Evolutionary conservation across 2,888 invertebrate genomes (phyloP), one percentile per base, ranked within the genome.

Genomic region (Orchestes rusci): DNA sequence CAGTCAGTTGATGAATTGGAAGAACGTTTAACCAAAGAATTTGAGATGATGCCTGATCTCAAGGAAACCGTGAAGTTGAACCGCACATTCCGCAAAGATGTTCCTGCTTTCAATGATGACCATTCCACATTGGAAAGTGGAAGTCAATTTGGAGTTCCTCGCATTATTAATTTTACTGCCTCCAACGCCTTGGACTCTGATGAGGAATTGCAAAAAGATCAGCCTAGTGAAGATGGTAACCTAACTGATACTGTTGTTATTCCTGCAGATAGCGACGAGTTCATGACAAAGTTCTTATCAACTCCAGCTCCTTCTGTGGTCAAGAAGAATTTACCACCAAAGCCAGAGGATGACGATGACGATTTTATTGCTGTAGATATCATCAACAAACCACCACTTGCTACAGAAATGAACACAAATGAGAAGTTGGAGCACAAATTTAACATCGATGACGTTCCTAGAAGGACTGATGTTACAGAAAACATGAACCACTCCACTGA

Each of bases 71-170:
- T 59, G 13, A 63, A 64, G 54, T 51, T 68, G 34, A 68, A 67
- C 47, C 53, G 69, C 45, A 69, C 68, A 1, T 62, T 64, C 49
- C 55, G 69, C 40, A 69, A 69, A 52, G 64, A 68, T 48, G 47
- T 67, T 12, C 68, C 68, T 4, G 52, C 57, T 46, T 51, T 55
- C 13, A 53, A 43, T 20, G 51, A 45, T 13, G 41, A 48, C 10
- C 34, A 43, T 7, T 18, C 16, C 4, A 36, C 7, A 5, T 13
- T 46, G 19, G 32, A 46, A 34, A 30, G 30, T 15, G 38, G 27
- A 16, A 39, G 39, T 15, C 43, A 52, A 13, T 50, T 39, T 28
- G 48, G 42, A 30, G 39, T 43, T 13, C 45, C 53, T 7, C 44
- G 33, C 29, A 36, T 50, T 5, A 27, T 53, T 3, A 47, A 52